These are phyloP conservation scores for Rhynchonycteris naso DNA, from an alignment of 2,797 vertebrate genomes.

Conservation along the genomic window DNA sequence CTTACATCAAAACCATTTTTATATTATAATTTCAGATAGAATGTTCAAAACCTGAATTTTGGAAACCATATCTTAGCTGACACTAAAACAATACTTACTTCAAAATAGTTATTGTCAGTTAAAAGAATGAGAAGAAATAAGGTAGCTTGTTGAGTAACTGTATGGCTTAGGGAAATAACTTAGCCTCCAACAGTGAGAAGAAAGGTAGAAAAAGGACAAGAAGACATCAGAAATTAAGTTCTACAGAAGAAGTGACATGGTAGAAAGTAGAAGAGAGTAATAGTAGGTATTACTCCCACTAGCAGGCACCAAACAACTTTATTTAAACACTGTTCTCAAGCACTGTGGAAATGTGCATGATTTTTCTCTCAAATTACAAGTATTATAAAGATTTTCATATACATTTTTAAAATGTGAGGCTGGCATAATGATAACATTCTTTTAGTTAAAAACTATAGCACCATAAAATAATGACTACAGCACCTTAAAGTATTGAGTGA, in stretches of 20 bases:
- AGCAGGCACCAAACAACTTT: neutral
- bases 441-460: neutral
- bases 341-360: neutral
- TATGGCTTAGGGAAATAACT: neutral
- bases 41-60: neutral
- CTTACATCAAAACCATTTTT: neutral
- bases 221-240: neutral
- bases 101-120: neutral
- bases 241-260: accelerated
- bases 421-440: neutral
- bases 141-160: neutral
- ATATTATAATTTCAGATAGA: neutral
- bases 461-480: neutral
- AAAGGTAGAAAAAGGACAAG: neutral
- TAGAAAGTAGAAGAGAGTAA: neutral
- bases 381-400: neutral
- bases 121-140: neutral
- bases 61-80: neutral
- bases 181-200: neutral
- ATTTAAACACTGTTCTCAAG: neutral
- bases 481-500: neutral
- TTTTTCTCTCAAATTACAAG: neutral
- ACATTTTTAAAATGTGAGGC: neutral
- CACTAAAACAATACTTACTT: neutral
- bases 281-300: neutral